Conservation (phyloP, 2,888 invertebrate genomes). For the Metellina segmentata region DNA sequence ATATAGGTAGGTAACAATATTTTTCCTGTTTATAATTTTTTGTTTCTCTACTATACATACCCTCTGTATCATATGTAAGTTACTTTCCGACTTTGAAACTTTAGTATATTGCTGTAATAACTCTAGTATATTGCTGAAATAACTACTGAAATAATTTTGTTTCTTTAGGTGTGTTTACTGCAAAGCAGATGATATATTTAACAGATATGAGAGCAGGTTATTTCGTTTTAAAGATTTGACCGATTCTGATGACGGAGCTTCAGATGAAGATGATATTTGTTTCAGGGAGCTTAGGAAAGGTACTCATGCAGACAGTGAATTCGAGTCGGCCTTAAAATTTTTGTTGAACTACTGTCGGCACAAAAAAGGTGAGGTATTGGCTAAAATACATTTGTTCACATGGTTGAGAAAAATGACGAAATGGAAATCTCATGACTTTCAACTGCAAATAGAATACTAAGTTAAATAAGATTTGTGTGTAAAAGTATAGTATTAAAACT, state of each 20-base stretch:
- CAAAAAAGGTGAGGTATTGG: slow-evolving; percentile 71
- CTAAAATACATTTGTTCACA: no score
- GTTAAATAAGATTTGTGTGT: no score
- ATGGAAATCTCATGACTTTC: no score
- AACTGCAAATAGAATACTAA: no score
- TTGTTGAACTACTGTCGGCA: slow-evolving; percentile 76
- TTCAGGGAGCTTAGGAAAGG: slow-evolving; percentile 83
- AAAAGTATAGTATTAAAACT: no score
- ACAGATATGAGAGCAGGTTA: slow-evolving; percentile 80
- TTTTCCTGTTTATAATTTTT: no score
- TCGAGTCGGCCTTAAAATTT: slow-evolving; percentile 84
- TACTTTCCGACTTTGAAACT: no score
- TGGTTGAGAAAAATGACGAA: no score
- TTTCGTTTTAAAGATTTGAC: slow-evolving; percentile 79
- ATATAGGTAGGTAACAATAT: no score
- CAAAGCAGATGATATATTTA: slow-evolving; percentile 80
- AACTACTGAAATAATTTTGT: not conserved
- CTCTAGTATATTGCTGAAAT: not conserved
- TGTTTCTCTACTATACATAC: no score
- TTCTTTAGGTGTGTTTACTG: slow-evolving; percentile 80
- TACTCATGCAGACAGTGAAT: slow-evolving; percentile 85
- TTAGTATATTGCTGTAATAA: no score
- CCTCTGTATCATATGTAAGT: no score
- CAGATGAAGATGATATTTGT: slow-evolving; percentile 77
- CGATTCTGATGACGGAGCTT: slow-evolving; percentile 48